phyloP scores from a whole-genome alignment of 2,113 vertebrate genomes.

The Rhombomys opimus region DNA sequence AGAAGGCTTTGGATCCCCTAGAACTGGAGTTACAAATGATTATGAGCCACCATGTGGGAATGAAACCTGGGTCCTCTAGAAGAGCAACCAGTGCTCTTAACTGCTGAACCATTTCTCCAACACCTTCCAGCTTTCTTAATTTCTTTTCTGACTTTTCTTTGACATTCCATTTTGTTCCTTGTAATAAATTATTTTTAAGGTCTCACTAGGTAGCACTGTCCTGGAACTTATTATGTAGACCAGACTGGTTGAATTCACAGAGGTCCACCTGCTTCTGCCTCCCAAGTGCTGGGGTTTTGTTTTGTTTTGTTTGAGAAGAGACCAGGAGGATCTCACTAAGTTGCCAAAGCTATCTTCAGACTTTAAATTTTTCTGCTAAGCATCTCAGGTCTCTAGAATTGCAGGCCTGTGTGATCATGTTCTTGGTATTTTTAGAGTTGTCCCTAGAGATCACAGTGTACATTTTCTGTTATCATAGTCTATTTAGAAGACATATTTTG shows the following conservation, averaged over 20 bases:
- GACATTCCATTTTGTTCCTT: constrained; percentile 24
- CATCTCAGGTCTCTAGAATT: neutral
- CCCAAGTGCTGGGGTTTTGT: neutral
- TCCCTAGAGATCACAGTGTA: neutral
- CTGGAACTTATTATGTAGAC: neutral
- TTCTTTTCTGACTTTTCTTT: neutral
- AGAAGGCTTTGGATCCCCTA: neutral
- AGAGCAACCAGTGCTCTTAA: neutral
- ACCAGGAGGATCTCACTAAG: neutral
- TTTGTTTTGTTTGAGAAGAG: neutral
- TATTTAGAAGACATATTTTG: neutral
- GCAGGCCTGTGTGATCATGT: neutral
- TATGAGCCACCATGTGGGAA: neutral
- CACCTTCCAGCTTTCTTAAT: neutral
- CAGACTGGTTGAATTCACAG: neutral
- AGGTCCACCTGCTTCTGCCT: neutral
- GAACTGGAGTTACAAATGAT: neutral
- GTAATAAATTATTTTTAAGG: neutral
- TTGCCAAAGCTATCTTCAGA: neutral
- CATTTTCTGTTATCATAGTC: neutral
- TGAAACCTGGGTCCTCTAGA: neutral
- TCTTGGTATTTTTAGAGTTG: neutral
- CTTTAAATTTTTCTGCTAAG: neutral
- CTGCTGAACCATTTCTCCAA: neutral
- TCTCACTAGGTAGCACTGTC: neutral